phyloP scores from a whole-genome alignment of 1,140 invertebrate genomes.

The Megalopta genalis region DNA sequence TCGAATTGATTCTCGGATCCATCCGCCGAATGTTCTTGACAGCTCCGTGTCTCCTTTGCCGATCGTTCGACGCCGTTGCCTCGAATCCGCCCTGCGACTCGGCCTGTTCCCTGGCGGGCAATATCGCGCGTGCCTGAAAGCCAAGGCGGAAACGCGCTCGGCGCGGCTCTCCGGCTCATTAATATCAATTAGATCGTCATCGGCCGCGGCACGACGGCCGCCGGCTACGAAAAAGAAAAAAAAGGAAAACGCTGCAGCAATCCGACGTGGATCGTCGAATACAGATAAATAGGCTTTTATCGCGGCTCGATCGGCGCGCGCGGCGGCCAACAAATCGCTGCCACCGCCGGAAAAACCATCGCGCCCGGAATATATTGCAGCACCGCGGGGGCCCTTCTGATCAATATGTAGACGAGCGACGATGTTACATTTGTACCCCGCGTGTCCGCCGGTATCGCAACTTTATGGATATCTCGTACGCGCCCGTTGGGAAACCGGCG shows the following conservation, averaged over 20 bases:
- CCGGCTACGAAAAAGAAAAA: too few relatives aligned
- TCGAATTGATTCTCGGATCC: constrained; percentile 19
- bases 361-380: constrained; percentile 14
- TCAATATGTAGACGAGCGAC: constrained; percentile 47
- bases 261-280: background rate
- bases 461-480: constrained; percentile 5
- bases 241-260: background rate
- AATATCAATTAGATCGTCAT: constrained; percentile 12
- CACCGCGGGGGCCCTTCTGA: constrained; percentile 13
- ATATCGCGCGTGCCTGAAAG: too few relatives aligned
- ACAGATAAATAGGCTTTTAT: constrained; percentile 13
- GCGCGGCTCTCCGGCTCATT: too few relatives aligned
- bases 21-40: constrained; percentile 1
- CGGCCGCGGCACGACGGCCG: background rate
- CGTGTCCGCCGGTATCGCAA: constrained; percentile 14
- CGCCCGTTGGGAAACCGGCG: background rate
- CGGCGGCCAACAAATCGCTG: constrained; percentile 38
- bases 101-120: too few relatives aligned
- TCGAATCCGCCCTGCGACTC: too few relatives aligned
- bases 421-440: constrained; percentile 29
- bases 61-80: too few relatives aligned
- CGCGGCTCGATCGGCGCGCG: background rate
- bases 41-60: constrained; percentile 15
- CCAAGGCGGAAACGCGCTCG: too few relatives aligned
- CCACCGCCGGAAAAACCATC: constrained; percentile 16